Evolutionary conservation across 2,797 vertebrate species (phyloP).

Genomic region (Mycteria americana): DNA sequence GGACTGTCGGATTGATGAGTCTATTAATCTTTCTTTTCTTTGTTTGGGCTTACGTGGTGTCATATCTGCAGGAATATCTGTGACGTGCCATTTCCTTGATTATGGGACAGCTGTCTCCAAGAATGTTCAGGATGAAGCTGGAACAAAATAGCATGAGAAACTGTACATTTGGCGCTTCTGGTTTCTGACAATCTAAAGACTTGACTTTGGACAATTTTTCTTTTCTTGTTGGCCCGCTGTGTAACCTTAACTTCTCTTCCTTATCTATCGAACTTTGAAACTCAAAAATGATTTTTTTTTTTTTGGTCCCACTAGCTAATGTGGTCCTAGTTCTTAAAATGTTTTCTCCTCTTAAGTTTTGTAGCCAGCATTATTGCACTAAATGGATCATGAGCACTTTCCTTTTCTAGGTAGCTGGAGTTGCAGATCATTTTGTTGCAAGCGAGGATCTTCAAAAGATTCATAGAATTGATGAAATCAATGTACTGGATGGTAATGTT

Average conservation of each 20-base stretch:
- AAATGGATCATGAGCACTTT: background rate
- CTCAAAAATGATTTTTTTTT: background rate
- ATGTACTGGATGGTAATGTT: conserved; percentile 36
- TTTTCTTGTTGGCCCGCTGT: background rate
- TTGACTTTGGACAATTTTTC: background rate
- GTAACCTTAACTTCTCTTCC: background rate
- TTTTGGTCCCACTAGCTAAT: background rate
- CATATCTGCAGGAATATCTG: background rate
- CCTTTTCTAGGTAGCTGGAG: conserved; percentile 72
- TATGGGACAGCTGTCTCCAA: background rate
- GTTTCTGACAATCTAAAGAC: background rate
- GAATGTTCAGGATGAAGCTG: background rate
- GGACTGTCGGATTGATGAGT: background rate
- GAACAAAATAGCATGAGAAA: background rate
- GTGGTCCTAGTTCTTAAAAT: background rate
- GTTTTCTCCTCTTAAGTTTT: background rate
- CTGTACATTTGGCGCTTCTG: background rate
- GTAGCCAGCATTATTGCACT: background rate
- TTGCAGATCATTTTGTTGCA: conserved; percentile 78
- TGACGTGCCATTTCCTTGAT: background rate
- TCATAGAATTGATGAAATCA: conserved; percentile 63
- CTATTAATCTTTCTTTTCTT: background rate
- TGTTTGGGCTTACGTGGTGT: background rate
- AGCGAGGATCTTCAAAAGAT: conserved; percentile 71
- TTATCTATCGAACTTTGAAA: background rate